phyloP scores from a whole-genome alignment of 2,888 invertebrate species.

The Thyatira batis region DNA sequence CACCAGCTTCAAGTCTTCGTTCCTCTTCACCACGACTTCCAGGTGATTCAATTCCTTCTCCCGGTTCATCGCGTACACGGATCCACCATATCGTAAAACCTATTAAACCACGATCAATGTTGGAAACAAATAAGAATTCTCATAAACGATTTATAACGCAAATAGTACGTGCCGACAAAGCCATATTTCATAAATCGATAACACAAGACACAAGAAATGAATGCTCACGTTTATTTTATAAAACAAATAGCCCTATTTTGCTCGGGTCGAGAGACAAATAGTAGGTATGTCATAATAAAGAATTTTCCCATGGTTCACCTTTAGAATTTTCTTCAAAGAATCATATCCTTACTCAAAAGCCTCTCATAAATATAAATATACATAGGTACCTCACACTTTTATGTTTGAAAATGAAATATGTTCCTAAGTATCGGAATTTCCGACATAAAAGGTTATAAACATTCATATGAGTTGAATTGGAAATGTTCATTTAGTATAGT shows the following conservation, averaged over 20 bases:
- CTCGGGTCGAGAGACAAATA: conserved; percentile 23
- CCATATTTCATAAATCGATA: conserved; percentile 21
- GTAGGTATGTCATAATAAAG: conserved; percentile 29
- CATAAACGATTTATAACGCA: neutral
- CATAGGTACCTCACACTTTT: too few relatives aligned
- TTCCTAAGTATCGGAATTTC: neutral
- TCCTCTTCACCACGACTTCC: conserved; percentile 63
- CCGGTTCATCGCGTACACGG: conserved; percentile 66
- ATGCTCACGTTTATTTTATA: conserved; percentile 17
- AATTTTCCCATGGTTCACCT: conserved; percentile 18
- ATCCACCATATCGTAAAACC: conserved; percentile 74
- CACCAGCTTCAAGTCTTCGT: conserved; percentile 64
- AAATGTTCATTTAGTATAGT: neutral
- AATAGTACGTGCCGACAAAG: neutral
- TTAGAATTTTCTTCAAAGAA: conserved; percentile 14
- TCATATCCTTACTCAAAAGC: conserved; percentile 13
- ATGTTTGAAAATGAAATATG: neutral
- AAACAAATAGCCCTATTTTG: conserved; percentile 27
- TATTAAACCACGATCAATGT: conserved; percentile 18
- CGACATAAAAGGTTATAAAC: neutral
- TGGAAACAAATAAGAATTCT: neutral
- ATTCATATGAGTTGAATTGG: neutral
- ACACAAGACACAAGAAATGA: conserved; percentile 2
- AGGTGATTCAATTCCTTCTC: conserved; percentile 55
- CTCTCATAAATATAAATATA: neutral